Evolutionary conservation across 1,140 invertebrate species (phyloP), one percentile per base, ranked within the genome.

Genomic region (Drosophila parabipectinata): DNA sequence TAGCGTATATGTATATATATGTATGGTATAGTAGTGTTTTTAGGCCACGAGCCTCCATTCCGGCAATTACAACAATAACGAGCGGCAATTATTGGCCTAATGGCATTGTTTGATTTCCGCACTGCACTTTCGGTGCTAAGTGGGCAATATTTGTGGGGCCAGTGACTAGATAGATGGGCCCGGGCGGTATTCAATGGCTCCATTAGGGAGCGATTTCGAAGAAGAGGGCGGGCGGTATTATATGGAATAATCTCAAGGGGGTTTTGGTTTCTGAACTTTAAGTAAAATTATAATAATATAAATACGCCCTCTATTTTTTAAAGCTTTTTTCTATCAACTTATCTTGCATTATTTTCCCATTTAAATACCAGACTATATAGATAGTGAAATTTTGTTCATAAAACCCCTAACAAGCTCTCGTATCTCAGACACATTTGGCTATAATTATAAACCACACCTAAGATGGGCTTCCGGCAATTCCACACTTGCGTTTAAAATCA

Each of bases 21-120:
- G 12, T 37, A 37, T 12, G 10, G 41, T 44, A 15, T 44, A 44
- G 41, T 18, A 44, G 41, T 44, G 41, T 47, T 21, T 47, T 10
- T 15, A 54, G 21, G 30, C 39, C 51, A 47, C 53, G 53, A 63
- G 58, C 50, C 59, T 48, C 44, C 37, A 28, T 37, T 63, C 69
- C 18, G 71, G 62, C 82, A 87, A 84, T 84, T 87, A 84, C 82
- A 84, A 81, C 81, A 81, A 84, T 84, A 87, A 84, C 78, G 81
- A 84, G 77, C 73, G 67, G 81, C 77, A 84, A 84, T 84, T 84
- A 84, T 84, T 84, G 54, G 77, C 81, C 82, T 84, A 84, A 84
- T 84, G 73, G 82, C 82, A 87, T 84, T 84, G 77, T 84, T 84
- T 84, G 81, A 84, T 84, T 84, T 84, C 82, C 82, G 77, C 58